Evolutionary conservation across 2,888 invertebrate genomes (phyloP).

Genomic region (Drosophila birchii): DNA sequence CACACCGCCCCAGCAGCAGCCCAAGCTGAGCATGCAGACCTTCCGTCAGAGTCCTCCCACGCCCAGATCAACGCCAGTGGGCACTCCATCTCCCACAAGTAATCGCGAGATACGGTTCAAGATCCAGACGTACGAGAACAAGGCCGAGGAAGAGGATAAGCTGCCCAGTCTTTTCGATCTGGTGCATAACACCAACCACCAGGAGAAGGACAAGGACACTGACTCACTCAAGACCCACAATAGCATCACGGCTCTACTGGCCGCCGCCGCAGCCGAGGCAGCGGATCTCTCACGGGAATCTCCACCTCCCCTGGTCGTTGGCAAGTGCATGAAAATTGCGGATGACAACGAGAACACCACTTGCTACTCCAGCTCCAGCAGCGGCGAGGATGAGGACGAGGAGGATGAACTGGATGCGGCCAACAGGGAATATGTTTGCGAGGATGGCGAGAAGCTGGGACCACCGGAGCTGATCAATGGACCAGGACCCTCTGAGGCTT

Average conservation of each 20-base stretch:
- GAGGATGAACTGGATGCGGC: slow-evolving; percentile 69
- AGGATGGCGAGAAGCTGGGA: slow-evolving; percentile 84
- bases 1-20: slow-evolving; percentile 69
- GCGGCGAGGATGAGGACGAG: slow-evolving; percentile 76
- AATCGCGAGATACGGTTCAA: slow-evolving; percentile 83
- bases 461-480: slow-evolving; percentile 84
- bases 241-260: slow-evolving; percentile 57
- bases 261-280: slow-evolving; percentile 63
- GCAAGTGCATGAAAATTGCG: slow-evolving; percentile 82
- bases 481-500: slow-evolving; percentile 84
- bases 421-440: slow-evolving; percentile 83
- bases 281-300: slow-evolving; percentile 56
- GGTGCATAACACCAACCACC: slow-evolving; percentile 88
- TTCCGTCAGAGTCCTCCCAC: slow-evolving; percentile 76
- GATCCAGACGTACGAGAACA: slow-evolving; percentile 84
- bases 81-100: slow-evolving; percentile 65
- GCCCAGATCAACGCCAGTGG: slow-evolving; percentile 57
- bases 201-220: slow-evolving; percentile 39
- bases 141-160: slow-evolving; percentile 79
- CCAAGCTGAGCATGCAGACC: slow-evolving; percentile 81
- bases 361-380: slow-evolving; percentile 82
- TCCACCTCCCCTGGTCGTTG: slow-evolving; percentile 78
- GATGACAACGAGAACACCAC: slow-evolving; percentile 67
- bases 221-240: slow-evolving; percentile 39
- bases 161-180: slow-evolving; percentile 90